Conservation (phyloP, 2,797 vertebrate genomes). For the Capromys pilorides region DNA sequence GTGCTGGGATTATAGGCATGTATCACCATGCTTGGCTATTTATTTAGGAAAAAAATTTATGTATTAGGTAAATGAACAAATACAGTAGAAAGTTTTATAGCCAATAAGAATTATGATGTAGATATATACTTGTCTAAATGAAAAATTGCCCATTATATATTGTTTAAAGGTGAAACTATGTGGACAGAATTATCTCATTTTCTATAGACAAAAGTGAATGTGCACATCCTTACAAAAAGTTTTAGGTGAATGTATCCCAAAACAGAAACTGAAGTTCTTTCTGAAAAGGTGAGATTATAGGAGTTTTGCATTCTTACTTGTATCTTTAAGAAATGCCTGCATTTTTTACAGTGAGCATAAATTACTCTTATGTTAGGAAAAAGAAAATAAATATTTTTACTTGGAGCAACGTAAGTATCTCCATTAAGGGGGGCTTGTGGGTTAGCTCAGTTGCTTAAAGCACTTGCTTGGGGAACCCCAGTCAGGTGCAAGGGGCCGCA, state of each 20-base stretch:
- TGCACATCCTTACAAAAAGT: neutral
- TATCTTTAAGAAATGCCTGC: neutral
- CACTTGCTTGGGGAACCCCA: no score
- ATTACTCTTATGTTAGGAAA: neutral
- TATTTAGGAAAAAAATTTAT: conserved; percentile 12
- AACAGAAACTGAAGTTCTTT: neutral
- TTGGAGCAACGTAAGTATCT: conserved; percentile 14
- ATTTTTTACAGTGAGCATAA: neutral
- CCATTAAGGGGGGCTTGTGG: neutral
- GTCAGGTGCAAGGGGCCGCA: no score
- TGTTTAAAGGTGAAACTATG: neutral
- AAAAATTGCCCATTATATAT: neutral
- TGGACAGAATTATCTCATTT: neutral
- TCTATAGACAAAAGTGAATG: neutral
- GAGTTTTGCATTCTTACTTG: neutral
- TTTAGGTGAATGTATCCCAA: neutral
- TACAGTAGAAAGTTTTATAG: neutral
- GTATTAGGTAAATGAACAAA: conserved; percentile 22
- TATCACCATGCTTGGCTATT: neutral
- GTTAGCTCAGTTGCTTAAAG: no score
- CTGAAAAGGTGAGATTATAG: neutral
- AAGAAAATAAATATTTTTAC: neutral
- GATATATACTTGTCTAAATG: conserved; percentile 9
- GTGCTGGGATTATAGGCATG: neutral
- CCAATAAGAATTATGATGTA: conserved; percentile 18